Evolutionary conservation across 1,140 invertebrate species (phyloP), one percentile per base, ranked within the genome.

Genomic region (Halesus radiatus): DNA sequence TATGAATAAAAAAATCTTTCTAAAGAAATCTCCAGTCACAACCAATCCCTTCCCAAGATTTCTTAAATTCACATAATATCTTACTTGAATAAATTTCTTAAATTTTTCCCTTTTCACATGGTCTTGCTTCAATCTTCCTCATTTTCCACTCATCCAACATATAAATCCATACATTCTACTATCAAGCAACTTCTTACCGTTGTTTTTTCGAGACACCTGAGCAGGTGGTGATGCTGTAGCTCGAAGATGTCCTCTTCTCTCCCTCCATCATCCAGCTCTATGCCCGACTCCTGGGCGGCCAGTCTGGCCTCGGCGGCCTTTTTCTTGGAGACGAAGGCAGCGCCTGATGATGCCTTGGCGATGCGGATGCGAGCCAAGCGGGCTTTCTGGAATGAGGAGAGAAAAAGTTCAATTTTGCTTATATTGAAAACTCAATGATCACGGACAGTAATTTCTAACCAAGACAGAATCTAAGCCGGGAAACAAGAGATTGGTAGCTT

Each of bases 281-380:
- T 92, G 66, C 96, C 96, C 37, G 95, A 96, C 90, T 97, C 96
- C 88, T 96, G 95, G 23, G 96, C 97, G 54, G 96, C 96, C 81
- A 98, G 89, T 70, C 97, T 91, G 6, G 98, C 97, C 87, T 99
- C 98, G 1, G 97, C 97, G n/a, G 98, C 97, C 88, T 99, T 99
- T 93, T 99, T 99, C 91, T 99, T 99, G 86, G 93, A 97, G 70
- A 99, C 96, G 89, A 99, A 99, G 5, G 98, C 98, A 6, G 98
- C 98, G n/a, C 98, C 98, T 70, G 97, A 98, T 5, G 98, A 99
- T 45, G 99, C 98, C 88, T 99, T 99, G 45, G 98, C 98, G 87
- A 99, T 98, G 82, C 97, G 94, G 85, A 99, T 99, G 82, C 98
- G 93, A 56, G 98, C 98, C 87, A 99, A 91, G 82, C 98, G 93